Conservation (phyloP, 2,888 invertebrate genomes). For the Blomia tropicalis region DNA sequence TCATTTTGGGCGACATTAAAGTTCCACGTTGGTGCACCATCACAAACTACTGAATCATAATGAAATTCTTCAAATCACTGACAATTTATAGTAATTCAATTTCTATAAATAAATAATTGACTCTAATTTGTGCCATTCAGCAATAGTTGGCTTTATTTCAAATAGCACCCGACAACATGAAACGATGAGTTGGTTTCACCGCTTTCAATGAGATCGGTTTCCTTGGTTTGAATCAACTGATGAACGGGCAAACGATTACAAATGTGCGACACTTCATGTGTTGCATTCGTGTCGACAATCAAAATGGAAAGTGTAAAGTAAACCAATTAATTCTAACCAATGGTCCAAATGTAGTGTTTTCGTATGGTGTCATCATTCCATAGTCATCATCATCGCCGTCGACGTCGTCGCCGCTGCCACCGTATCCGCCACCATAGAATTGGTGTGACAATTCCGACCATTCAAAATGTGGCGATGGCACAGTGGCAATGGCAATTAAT, state of each 20-base stretch:
- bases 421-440: too few relatives aligned
- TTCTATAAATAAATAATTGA: constrained; percentile 9
- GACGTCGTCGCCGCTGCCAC: too few relatives aligned
- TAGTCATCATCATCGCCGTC: too few relatives aligned
- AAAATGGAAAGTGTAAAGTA: neutral
- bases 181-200: too few relatives aligned
- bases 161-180: neutral
- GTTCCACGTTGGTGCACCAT: too few relatives aligned
- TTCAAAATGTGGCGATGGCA: neutral
- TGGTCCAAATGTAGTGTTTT: neutral
- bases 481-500: neutral
- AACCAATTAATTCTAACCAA: neutral
- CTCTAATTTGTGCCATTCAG: constrained; percentile 12
- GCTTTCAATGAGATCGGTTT: neutral
- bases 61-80: constrained; percentile 7
- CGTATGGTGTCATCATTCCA: too few relatives aligned
- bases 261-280: too few relatives aligned
- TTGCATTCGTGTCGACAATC: too few relatives aligned
- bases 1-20: neutral
- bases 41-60: constrained; percentile 3
- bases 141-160: constrained; percentile 12
- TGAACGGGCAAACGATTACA: neutral
- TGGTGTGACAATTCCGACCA: too few relatives aligned
- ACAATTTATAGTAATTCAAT: constrained; percentile 13
- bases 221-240: neutral